Evolutionary conservation across 2,888 invertebrate genomes (phyloP).

Genomic region (Dendrolimus houi): DNA sequence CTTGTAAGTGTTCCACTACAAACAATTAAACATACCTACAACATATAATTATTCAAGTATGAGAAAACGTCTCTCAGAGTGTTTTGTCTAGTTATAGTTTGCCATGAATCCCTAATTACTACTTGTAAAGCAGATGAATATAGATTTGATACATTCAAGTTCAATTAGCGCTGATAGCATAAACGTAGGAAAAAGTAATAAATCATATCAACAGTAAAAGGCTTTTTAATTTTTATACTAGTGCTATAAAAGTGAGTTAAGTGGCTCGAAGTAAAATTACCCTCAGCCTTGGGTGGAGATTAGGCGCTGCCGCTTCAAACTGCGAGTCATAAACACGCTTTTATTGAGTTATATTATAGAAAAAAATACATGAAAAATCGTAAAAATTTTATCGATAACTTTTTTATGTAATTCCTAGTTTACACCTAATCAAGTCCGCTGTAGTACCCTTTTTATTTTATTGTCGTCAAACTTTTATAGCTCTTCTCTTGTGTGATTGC

Average conservation of each 20-base stretch:
- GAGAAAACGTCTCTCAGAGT: no score
- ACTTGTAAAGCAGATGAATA: no score
- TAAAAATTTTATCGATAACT: background rate
- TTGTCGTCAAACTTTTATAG: background rate
- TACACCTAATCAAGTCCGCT: background rate
- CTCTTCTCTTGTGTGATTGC: background rate
- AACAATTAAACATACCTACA: no score
- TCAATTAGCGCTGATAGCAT: no score
- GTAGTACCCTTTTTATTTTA: background rate
- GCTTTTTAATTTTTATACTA: conserved; percentile 14
- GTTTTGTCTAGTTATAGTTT: no score
- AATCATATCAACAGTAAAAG: conserved; percentile 10
- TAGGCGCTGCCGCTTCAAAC: conserved; percentile 14
- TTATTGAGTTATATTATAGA: conserved; percentile 8
- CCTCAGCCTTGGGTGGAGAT: conserved; percentile 19
- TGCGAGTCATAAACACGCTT: conserved; percentile 9
- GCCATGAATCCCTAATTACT: no score
- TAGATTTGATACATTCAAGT: no score
- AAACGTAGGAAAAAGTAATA: no score
- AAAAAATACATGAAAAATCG: background rate
- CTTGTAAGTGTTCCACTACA: no score
- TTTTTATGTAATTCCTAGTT: background rate
- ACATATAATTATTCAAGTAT: no score
- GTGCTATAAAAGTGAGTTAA: conserved; percentile 16
- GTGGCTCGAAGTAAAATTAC: conserved; percentile 10